Evolutionary conservation across 2,888 invertebrate genomes (phyloP).

Genomic region (Drosophila engyochracea): DNA sequence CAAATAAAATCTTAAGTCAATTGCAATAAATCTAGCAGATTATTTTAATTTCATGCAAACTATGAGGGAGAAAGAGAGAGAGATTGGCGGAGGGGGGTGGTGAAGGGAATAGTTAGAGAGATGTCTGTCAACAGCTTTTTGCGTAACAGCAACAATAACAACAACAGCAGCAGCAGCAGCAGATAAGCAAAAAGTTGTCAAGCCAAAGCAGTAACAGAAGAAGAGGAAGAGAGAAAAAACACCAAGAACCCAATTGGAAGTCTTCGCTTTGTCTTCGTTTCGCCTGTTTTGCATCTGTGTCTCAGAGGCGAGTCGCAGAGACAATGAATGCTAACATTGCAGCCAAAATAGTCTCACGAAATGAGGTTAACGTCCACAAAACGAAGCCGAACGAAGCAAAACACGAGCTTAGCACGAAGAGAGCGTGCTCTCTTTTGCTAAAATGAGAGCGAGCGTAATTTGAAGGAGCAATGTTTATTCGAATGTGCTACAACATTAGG

Average conservation of each 20-base stretch:
- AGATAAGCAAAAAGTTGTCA: slow-evolving; percentile 65
- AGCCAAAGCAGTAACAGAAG: slow-evolving; percentile 8
- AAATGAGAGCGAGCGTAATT: background rate
- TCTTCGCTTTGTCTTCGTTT: slow-evolving; percentile 1
- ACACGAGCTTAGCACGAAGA: slow-evolving; percentile 11
- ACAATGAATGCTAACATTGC: slow-evolving; percentile 50
- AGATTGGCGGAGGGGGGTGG: background rate
- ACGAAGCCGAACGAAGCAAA: slow-evolving; percentile 28
- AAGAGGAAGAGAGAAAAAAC: slow-evolving; percentile 21
- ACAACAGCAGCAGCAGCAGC: slow-evolving; percentile 26
- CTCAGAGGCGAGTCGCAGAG: slow-evolving; percentile 19
- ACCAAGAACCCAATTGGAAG: slow-evolving; percentile 3
- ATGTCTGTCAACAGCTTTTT: slow-evolving; percentile 79
- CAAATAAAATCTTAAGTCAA: slow-evolving; percentile 9
- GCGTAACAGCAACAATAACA: slow-evolving; percentile 39
- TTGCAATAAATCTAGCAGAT: slow-evolving; percentile 75
- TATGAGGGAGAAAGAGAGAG: slow-evolving; percentile 38
- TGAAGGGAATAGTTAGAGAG: slow-evolving; percentile 41
- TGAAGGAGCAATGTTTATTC: slow-evolving; percentile 12
- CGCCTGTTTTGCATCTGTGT: slow-evolving; percentile 3
- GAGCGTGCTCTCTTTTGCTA: background rate
- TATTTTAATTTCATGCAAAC: slow-evolving; percentile 81
- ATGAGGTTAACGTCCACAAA: slow-evolving; percentile 73
- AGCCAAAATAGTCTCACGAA: slow-evolving; percentile 36
- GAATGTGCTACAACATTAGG: background rate